phyloP scores from a whole-genome alignment of 37 sponge, comb jelly and placozoan species.

The Eunapius fragilis region DNA sequence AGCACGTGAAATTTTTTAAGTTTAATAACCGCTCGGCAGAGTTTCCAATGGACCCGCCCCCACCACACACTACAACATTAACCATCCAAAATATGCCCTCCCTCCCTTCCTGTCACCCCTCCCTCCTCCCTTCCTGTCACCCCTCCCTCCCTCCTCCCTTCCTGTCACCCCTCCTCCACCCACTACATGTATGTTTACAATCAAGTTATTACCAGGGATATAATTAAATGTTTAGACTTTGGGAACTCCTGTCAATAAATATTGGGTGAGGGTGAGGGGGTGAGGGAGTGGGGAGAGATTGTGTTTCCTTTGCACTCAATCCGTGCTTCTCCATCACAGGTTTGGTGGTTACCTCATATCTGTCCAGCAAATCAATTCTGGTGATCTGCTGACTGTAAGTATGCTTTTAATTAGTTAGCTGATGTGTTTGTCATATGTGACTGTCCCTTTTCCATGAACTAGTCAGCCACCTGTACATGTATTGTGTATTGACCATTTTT shows the following conservation, averaged over 20 bases:
- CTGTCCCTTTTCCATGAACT: too few species aligned
- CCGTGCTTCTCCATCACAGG: constrained; percentile 6
- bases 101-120: too few species aligned
- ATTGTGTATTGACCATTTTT: too few species aligned
- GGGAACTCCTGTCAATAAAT: too few species aligned
- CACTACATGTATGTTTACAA: not conserved
- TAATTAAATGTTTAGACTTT: too few species aligned
- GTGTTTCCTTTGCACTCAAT: not conserved
- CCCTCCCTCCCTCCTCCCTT: not conserved
- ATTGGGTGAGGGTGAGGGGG: too few species aligned
- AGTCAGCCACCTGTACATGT: too few species aligned
- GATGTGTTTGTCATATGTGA: not conserved
- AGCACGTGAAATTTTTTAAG: not conserved
- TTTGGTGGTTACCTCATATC: constrained; percentile 72
- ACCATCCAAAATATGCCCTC: too few species aligned
- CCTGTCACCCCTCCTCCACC: not conserved
- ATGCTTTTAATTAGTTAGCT: not conserved
- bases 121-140: not conserved
- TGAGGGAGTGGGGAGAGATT: too few species aligned
- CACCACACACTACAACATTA: not conserved
- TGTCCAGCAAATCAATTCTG: constrained; percentile 8
- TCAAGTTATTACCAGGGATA: too few species aligned
- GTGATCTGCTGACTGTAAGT: constrained; percentile 51
- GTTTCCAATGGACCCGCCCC: too few species aligned
- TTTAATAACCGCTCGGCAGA: too few species aligned